These are phyloP conservation scores for Chloropsis cyanopogon DNA, from an alignment of 2,113 vertebrate species.

Conservation along the genomic window DNA sequence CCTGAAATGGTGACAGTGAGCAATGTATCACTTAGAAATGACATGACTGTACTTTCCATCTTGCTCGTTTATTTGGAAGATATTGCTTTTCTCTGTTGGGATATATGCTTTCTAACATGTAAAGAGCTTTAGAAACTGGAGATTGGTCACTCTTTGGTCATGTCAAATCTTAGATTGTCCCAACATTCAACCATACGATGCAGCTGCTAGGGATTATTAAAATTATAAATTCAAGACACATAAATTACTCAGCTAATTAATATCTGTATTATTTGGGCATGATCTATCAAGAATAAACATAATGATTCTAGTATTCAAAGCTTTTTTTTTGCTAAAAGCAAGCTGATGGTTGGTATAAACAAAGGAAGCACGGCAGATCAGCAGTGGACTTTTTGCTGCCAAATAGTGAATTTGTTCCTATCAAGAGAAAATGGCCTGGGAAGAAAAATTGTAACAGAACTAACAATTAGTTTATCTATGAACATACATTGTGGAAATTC, in stretches of 20 bases:
- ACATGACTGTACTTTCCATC: constrained; percentile 20
- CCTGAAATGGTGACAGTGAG: constrained; percentile 27
- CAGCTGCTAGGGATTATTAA: neutral
- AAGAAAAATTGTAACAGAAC: neutral
- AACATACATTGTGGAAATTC: neutral
- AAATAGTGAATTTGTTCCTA: neutral
- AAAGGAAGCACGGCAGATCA: neutral
- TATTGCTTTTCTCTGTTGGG: neutral
- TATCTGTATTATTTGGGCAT: neutral
- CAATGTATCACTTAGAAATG: constrained; percentile 43
- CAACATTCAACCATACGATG: neutral
- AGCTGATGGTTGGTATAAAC: neutral
- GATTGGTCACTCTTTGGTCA: neutral
- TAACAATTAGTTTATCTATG: neutral
- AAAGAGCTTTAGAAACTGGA: neutral
- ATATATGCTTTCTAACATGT: neutral
- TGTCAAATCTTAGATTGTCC: neutral
- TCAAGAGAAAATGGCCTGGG: neutral
- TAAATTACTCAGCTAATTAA: neutral
- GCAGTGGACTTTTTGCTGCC: neutral
- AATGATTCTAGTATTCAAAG: neutral
- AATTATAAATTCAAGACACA: neutral
- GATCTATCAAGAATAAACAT: neutral
- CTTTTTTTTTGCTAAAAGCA: neutral
- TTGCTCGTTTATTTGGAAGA: neutral